These are phyloP conservation scores for Zosterops pallidus DNA, from an alignment of 2,113 vertebrate genomes.

Conservation along the genomic window DNA sequence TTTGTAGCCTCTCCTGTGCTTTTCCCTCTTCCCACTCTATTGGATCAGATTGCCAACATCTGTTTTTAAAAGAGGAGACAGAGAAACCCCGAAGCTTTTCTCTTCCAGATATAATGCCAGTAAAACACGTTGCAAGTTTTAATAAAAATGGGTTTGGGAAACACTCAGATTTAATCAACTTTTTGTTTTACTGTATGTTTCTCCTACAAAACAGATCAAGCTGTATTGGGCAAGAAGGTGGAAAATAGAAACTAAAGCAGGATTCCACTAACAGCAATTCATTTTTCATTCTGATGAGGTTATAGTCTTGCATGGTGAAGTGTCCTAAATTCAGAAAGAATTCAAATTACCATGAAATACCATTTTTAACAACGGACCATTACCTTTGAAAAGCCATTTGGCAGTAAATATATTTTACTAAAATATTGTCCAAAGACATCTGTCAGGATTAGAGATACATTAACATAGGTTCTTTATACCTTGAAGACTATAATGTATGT, in stretches of 20 bases:
- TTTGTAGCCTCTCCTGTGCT: background rate
- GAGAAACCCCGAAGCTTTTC: background rate
- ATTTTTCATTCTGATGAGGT: conserved; percentile 1
- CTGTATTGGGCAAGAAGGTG: background rate
- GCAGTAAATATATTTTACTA: conserved; percentile 19
- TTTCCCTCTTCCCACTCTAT: background rate
- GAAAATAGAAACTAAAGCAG: background rate
- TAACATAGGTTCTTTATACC: background rate
- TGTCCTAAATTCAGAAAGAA: background rate
- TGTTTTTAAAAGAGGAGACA: background rate
- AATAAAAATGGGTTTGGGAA: background rate
- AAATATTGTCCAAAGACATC: background rate
- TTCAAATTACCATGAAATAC: background rate
- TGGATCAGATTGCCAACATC: background rate
- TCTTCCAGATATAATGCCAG: background rate
- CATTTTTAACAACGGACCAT: background rate
- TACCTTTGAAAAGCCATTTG: conserved; percentile 18
- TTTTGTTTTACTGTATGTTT: background rate
- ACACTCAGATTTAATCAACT: background rate
- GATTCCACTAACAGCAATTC: background rate
- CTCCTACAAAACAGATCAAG: background rate
- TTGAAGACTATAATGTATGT: background rate
- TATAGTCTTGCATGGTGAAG: background rate
- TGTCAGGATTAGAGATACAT: background rate
- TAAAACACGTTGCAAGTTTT: background rate